Percentiles rank a stretch among this genome's conserved stretches.
Conservation (phyloP, 2,797 vertebrate genomes). For the Gymnoscopelus microlampas region DNA sequence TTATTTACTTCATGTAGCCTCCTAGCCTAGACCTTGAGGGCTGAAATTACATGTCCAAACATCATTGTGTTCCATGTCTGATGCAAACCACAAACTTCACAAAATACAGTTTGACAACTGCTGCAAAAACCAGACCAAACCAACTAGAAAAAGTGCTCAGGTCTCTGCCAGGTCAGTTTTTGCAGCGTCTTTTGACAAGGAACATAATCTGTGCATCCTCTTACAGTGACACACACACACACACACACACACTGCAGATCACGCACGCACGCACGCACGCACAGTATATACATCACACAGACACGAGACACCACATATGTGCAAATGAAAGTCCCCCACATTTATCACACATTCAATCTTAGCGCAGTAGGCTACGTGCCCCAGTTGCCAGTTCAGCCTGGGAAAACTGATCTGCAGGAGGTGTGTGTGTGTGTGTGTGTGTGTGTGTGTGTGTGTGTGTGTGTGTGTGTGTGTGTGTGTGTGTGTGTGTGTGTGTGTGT, state of each 20-base stretch:
- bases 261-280: too few species aligned
- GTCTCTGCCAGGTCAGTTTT: background rate
- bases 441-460: conserved; percentile 14
- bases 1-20: too few species aligned
- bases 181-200: conserved; percentile 6
- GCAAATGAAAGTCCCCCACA: conserved; percentile 1
- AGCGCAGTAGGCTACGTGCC: conserved; percentile 38
- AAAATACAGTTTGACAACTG: too few species aligned
- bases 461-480: conserved; percentile 6
- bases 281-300: too few species aligned
- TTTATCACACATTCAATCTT: conserved; percentile 45
- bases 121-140: too few species aligned
- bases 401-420: conserved; percentile 35
- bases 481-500: conserved; percentile 15
- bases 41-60: too few species aligned
- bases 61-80: too few species aligned
- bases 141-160: too few species aligned
- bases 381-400: conserved; percentile 38
- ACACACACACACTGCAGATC: background rate
- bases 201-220: conserved; percentile 21
- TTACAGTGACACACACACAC: background rate
- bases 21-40: too few species aligned
- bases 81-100: too few species aligned
- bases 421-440: conserved; percentile 12
- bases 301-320: too few species aligned